A percentile compares a stretch with the other conserved stretches of the same genome.
Conservation (phyloP, 2,888 invertebrate genomes). For the Harpalus rufipes region DNA sequence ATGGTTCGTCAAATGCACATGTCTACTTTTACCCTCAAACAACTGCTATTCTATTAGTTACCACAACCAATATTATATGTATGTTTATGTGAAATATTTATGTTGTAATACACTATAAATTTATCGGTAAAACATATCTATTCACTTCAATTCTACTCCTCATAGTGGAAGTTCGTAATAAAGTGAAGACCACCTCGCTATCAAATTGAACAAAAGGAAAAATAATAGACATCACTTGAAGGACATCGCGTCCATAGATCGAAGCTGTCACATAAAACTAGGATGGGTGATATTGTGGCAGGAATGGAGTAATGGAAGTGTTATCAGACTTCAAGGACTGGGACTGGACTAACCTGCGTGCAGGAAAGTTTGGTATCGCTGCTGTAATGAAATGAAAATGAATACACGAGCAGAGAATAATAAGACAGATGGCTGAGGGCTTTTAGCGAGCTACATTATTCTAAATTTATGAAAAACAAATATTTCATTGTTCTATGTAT, state of each 20-base stretch:
- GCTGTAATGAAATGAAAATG: background rate
- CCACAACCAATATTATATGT: too few species aligned
- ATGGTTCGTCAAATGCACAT: too few species aligned
- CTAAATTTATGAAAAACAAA: background rate
- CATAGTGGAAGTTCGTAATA: background rate
- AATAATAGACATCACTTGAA: background rate
- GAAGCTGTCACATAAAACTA: background rate
- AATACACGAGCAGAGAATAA: background rate
- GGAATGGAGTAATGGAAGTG: background rate
- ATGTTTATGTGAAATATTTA: too few species aligned
- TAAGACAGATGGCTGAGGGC: background rate
- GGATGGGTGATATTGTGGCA: background rate
- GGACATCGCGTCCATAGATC: background rate
- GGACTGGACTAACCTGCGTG: background rate
- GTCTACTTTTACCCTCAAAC: too few species aligned
- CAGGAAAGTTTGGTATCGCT: background rate
- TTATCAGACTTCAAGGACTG: background rate
- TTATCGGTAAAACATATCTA: too few species aligned
- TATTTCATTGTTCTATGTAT: background rate
- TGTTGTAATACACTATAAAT: too few species aligned
- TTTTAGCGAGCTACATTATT: background rate
- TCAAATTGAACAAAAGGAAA: background rate
- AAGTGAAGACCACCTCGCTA: background rate
- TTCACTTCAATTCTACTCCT: background rate
- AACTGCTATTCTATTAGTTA: too few species aligned